Evolutionary conservation across 2,797 vertebrate genomes (phyloP).

Genomic region (Oryzias sinensis): DNA sequence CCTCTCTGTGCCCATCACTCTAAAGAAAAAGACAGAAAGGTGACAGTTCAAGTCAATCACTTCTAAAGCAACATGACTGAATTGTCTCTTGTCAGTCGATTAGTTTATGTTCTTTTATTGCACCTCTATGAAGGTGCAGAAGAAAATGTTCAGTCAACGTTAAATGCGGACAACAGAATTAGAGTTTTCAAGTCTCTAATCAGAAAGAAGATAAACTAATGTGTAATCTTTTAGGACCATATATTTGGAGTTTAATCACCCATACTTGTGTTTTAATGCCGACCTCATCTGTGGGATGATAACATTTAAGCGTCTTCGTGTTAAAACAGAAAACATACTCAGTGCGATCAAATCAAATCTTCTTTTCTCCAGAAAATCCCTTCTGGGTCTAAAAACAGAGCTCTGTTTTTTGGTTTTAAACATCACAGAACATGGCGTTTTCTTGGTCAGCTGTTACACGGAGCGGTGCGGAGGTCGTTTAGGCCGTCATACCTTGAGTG

Average conservation of each 20-base stretch:
- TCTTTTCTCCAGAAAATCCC: slow-evolving; percentile 29
- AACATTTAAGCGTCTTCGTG: slow-evolving; percentile 38
- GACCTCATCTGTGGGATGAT: too few species aligned
- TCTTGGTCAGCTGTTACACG: not conserved
- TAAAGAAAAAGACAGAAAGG: too few species aligned
- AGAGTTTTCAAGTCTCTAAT: slow-evolving; percentile 14
- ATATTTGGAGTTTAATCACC: slow-evolving; percentile 5
- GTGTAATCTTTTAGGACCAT: slow-evolving; percentile 10
- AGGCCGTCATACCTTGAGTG: slow-evolving; percentile 77
- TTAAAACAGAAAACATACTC: slow-evolving; percentile 54
- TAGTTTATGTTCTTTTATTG: too few species aligned
- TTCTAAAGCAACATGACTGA: too few species aligned
- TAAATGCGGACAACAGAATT: slow-evolving; percentile 1
- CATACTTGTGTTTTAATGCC: too few species aligned
- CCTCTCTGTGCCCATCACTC: too few species aligned
- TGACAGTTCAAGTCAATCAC: too few species aligned
- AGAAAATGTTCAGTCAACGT: too few species aligned
- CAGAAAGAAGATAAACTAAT: slow-evolving; percentile 20
- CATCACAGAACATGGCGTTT: not conserved
- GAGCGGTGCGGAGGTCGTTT: not conserved
- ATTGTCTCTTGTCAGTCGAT: too few species aligned
- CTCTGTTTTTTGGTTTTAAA: too few species aligned
- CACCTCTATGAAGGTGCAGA: too few species aligned
- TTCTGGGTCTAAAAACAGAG: slow-evolving; percentile 24
- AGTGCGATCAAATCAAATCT: slow-evolving; percentile 44